These are phyloP conservation scores for Oscheius onirici DNA, from an alignment of 2,888 invertebrate genomes.

Conservation along the genomic window DNA sequence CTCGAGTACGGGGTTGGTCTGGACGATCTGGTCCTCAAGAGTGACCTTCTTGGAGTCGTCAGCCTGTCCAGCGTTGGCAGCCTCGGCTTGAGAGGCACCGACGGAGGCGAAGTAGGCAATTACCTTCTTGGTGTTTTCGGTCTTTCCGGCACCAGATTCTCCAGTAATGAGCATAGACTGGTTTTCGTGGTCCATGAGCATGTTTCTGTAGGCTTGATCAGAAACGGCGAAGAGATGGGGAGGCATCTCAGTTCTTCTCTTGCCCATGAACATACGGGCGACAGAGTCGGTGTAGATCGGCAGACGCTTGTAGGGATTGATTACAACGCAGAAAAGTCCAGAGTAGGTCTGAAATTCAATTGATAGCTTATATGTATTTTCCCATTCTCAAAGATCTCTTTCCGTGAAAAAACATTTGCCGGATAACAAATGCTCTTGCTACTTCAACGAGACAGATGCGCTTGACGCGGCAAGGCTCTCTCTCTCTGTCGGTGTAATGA, in stretches of 20 bases:
- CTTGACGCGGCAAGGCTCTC: slow-evolving; percentile 16
- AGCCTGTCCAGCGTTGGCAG: slow-evolving; percentile 35
- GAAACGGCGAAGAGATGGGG: slow-evolving; percentile 99
- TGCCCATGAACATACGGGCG: slow-evolving; percentile 88
- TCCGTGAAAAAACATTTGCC: slow-evolving; percentile 21
- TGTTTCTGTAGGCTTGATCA: slow-evolving; percentile 80
- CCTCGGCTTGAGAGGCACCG: slow-evolving; percentile 77
- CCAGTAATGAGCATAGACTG: slow-evolving; percentile 96
- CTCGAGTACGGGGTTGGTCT: slow-evolving; percentile 98
- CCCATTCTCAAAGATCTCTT: background rate
- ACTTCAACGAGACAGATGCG: slow-evolving; percentile 25
- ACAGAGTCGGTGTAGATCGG: slow-evolving; percentile 70
- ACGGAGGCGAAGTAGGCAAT: slow-evolving; percentile 89
- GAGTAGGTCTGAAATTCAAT: slow-evolving; percentile 66
- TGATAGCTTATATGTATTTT: background rate
- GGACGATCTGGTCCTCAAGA: slow-evolving; percentile 98
- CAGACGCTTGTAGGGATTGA: slow-evolving; percentile 71
- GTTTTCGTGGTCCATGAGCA: slow-evolving; percentile 82
- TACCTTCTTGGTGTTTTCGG: slow-evolving; percentile 90
- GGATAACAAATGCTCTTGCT: slow-evolving; percentile 20
- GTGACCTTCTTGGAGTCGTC: slow-evolving; percentile 91
- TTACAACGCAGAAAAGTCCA: slow-evolving; percentile 70
- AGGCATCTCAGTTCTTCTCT: slow-evolving; percentile 98
- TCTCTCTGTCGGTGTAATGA: background rate
- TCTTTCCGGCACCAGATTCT: slow-evolving; percentile 99